Evolutionary conservation across 2,113 vertebrate species (phyloP), one percentile per base, ranked within the genome.

Genomic region (Coracopsis vasa): DNA sequence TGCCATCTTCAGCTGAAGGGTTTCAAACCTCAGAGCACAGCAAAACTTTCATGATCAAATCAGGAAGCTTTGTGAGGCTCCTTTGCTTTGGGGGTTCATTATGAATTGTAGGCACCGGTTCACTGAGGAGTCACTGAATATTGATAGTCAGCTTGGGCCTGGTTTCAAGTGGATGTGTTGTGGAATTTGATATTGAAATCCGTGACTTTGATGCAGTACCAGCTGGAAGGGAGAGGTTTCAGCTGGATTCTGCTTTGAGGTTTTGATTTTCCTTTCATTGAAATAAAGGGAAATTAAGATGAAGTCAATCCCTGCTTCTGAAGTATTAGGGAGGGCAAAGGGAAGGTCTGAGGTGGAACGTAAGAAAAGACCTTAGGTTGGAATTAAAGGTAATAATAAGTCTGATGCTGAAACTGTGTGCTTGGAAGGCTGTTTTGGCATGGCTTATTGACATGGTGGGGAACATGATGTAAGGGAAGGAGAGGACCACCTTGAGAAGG

Each of bases 141-240:
- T 54, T 94, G 69, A 72, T 77, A 60, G 53, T 29, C 28, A 56
- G 31, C 54, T 93, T 69, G 88, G 61, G 42, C 66, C 37, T 45
- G 45, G 37, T 42, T 93, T 79, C 75, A 75, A 11, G 64, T n/a
- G 53, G 60, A 37, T 19, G 8, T 77, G 64, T 69, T 90, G 51
- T 87, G 53, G 86, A 90, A 92, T 77, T 80, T 92, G 53, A n/a
- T 90, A 67, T 69, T 80, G 70, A 94, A 95, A 86, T 91, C 72
- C 7, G 0, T 69, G 39, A 56, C 77, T 96, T 96, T 77, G 85
- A 92, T 89, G 67, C 58, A 80, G 80, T 16, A 45, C 11, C 37
- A 42, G 27, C 31, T 72, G 73, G 75, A 80, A 77, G 29, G 27
- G 56, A 75, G 45, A 61, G 42, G 33, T 70, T 80, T 66, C 77